Conservation (phyloP, 2,888 invertebrate species). For the Drosophila nr. fundita region DNA sequence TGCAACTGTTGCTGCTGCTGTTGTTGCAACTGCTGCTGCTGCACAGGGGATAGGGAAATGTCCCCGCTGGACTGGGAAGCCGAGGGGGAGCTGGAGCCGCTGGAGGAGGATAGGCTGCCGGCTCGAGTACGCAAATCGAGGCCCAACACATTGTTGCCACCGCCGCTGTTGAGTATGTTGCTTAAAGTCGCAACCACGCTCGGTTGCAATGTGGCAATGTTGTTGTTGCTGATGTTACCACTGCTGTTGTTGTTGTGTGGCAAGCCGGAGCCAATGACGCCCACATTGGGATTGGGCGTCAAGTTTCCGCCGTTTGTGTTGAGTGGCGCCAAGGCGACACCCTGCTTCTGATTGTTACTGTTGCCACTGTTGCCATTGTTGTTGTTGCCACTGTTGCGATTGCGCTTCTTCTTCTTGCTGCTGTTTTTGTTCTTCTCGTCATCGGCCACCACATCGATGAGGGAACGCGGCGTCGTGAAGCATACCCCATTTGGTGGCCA, state of each 20-base stretch:
- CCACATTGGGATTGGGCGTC: conserved; percentile 80
- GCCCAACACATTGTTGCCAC: conserved; percentile 69
- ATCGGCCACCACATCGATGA: conserved; percentile 83
- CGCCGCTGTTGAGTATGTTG: conserved; percentile 62
- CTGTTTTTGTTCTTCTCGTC: conserved; percentile 86
- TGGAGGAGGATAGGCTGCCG: conserved; percentile 92
- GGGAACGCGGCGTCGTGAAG: conserved; percentile 35
- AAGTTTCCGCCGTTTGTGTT: conserved; percentile 77
- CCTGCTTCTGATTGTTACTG: conserved; percentile 70
- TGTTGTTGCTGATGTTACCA: background rate
- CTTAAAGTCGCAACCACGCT: conserved; percentile 65
- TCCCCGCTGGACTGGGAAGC: conserved; percentile 90
- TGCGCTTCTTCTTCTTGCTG: conserved; percentile 87
- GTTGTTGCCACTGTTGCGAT: conserved; percentile 85
- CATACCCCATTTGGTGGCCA: conserved; percentile 86
- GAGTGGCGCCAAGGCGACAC: conserved; percentile 86
- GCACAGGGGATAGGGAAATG: conserved; percentile 86
- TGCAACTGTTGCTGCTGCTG: conserved; percentile 44
- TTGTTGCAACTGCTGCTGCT: conserved; percentile 64
- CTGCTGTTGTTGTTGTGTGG: conserved; percentile 61
- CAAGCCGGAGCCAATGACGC: conserved; percentile 82
- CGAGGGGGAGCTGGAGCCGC: conserved; percentile 93
- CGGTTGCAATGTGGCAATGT: conserved; percentile 54
- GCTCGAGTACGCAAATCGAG: conserved; percentile 88
- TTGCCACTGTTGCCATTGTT: conserved; percentile 79